These are phyloP conservation scores for Reticulitermes lucifugus DNA, from an alignment of 2,888 invertebrate genomes.

Conservation along the genomic window DNA sequence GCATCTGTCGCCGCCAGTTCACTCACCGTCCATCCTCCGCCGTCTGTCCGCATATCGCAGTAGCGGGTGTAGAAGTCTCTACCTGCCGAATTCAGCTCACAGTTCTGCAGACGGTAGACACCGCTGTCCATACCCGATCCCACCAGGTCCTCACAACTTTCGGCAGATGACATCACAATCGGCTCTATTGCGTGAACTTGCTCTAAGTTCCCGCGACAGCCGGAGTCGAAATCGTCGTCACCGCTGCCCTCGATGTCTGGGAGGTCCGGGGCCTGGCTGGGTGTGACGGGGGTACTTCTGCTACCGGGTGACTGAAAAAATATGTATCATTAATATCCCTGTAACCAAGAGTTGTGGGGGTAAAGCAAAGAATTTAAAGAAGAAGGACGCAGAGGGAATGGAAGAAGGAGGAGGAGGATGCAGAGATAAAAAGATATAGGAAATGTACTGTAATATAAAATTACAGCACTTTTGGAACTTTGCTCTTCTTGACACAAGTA, in stretches of 20 bases:
- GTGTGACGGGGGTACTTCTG: neutral
- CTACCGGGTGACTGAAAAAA: neutral
- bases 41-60: slow-evolving; percentile 72
- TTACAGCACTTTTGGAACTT: no score
- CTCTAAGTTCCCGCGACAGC: neutral
- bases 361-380: no score
- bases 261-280: neutral
- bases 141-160: slow-evolving; percentile 63
- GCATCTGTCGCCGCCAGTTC: neutral
- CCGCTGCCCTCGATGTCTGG: slow-evolving; percentile 14
- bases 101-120: slow-evolving; percentile 60
- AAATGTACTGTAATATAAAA: no score
- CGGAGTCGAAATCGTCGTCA: neutral
- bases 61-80: slow-evolving; percentile 65
- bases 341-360: no score
- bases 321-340: neutral
- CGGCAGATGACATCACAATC: slow-evolving; percentile 54
- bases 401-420: no score
- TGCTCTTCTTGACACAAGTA: no score
- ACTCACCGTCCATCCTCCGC: slow-evolving; percentile 78
- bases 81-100: slow-evolving; percentile 55
- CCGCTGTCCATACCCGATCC: slow-evolving; percentile 61
- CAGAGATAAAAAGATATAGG: no score
- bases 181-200: slow-evolving; percentile 13
- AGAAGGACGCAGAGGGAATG: no score